Conservation (phyloP, 1,140 invertebrate species). For the Amyelois transitella region DNA sequence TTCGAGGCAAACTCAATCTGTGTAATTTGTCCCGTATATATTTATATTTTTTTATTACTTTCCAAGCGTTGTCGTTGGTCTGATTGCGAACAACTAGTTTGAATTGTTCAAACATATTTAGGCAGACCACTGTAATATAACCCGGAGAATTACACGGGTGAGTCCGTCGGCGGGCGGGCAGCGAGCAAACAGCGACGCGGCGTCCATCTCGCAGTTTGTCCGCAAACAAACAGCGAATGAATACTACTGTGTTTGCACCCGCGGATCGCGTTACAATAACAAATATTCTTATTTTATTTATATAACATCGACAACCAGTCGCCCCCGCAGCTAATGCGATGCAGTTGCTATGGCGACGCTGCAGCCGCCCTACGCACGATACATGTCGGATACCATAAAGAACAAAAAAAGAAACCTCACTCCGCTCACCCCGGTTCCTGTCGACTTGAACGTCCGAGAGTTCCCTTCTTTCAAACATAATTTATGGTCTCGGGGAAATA, state of each 20-base stretch:
- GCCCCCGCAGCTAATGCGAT: slow-evolving; percentile 52
- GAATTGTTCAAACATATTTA: not conserved
- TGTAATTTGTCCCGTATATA: too few relatives aligned
- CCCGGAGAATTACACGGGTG: slow-evolving; percentile 54
- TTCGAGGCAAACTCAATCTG: too few relatives aligned
- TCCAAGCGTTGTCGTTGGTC: too few relatives aligned
- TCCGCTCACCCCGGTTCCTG: slow-evolving; percentile 62
- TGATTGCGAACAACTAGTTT: too few relatives aligned
- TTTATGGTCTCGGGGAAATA: slow-evolving; percentile 73
- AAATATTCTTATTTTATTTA: slow-evolving; percentile 58
- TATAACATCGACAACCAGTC: slow-evolving; percentile 31
- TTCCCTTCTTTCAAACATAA: slow-evolving; percentile 74
- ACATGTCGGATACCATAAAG: slow-evolving; percentile 63
- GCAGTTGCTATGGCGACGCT: slow-evolving; percentile 63
- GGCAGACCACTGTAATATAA: slow-evolving; percentile 18
- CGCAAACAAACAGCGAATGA: slow-evolving; percentile 67
- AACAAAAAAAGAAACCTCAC: slow-evolving; percentile 59
- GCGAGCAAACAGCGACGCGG: slow-evolving; percentile 45
- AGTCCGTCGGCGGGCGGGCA: slow-evolving; percentile 21
- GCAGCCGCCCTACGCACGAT: slow-evolving; percentile 44
- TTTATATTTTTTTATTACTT: too few relatives aligned
- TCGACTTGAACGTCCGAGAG: slow-evolving; percentile 66
- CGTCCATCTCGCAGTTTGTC: slow-evolving; percentile 65
- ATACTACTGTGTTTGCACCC: slow-evolving; percentile 58
- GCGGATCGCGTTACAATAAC: slow-evolving; percentile 65